Conservation (phyloP, 2,888 invertebrate species). For the Tricholauxania praeusta region DNA sequence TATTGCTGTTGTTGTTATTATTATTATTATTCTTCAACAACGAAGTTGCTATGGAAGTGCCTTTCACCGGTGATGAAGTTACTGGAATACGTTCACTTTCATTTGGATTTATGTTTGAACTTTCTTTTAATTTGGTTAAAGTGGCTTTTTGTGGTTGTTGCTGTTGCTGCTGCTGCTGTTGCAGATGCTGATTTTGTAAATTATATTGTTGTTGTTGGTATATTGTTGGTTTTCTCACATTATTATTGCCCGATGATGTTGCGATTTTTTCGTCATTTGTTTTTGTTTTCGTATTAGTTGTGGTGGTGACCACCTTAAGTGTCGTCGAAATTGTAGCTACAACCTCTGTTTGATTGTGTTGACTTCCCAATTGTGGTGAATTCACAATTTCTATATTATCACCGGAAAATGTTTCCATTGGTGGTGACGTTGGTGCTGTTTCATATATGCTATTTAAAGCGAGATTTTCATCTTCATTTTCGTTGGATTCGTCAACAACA, state of each 20-base stretch:
- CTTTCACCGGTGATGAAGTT: constrained; percentile 25
- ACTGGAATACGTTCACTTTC: constrained; percentile 44
- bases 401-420: constrained; percentile 42
- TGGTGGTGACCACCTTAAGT: constrained; percentile 45
- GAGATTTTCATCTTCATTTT: constrained; percentile 23
- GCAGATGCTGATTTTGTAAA: constrained; percentile 11
- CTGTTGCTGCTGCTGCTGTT: constrained; percentile 45
- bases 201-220: constrained; percentile 35
- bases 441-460: constrained; percentile 57
- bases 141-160: constrained; percentile 29
- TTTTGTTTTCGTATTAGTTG: not conserved
- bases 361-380: constrained; percentile 55
- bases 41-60: constrained; percentile 2
- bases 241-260: not conserved
- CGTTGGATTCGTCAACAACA: not conserved
- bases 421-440: constrained; percentile 43
- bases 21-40: constrained; percentile 28
- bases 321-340: constrained; percentile 55
- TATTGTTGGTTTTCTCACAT: constrained; percentile 6
- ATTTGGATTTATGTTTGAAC: constrained; percentile 39
- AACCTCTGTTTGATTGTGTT: constrained; percentile 51
- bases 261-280: not conserved
- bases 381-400: constrained; percentile 60
- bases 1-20: constrained; percentile 38
- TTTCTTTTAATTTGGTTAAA: constrained; percentile 43